phyloP scores from a whole-genome alignment of 1,140 invertebrate genomes.

The Diachasmimorpha longicaudata region DNA sequence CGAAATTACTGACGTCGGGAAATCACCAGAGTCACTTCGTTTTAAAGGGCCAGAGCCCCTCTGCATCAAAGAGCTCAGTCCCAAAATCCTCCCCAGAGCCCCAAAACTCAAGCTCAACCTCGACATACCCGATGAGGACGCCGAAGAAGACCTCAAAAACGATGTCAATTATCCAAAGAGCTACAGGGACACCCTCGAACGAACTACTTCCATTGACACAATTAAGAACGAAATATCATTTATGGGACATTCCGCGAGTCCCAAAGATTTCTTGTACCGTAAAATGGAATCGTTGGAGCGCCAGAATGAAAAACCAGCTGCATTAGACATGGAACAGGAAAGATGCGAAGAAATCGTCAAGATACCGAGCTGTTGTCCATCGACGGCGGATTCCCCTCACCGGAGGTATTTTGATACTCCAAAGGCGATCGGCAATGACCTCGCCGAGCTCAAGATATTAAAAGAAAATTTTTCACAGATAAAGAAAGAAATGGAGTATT shows the following conservation, averaged over 20 bases:
- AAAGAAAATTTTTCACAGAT: too few species aligned
- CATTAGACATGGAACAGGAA: not conserved
- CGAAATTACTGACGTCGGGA: not conserved
- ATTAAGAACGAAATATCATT: not conserved
- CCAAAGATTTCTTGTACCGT: not conserved
- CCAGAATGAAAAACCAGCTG: not conserved
- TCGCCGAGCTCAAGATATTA: too few species aligned
- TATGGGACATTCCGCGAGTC: not conserved
- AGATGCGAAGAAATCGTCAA: not conserved
- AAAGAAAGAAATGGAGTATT: too few species aligned
- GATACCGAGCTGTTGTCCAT: too few species aligned
- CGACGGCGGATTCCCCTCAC: too few species aligned
- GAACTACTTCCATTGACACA: constrained; percentile 37
- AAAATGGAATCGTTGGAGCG: not conserved
- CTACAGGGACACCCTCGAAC: constrained; percentile 21
- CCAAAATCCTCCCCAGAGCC: constrained; percentile 27
- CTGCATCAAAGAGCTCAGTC: constrained; percentile 33
- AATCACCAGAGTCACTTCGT: constrained; percentile 37
- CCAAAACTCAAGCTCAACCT: constrained; percentile 27
- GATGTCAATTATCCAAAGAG: not conserved
- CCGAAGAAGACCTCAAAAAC: constrained; percentile 17
- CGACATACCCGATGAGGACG: constrained; percentile 31
- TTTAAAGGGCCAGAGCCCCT: constrained; percentile 26
- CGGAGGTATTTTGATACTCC: too few species aligned
- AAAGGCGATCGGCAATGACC: too few species aligned